phyloP scores from a whole-genome alignment of 2,113 vertebrate genomes.

The Grammomys surdaster region DNA sequence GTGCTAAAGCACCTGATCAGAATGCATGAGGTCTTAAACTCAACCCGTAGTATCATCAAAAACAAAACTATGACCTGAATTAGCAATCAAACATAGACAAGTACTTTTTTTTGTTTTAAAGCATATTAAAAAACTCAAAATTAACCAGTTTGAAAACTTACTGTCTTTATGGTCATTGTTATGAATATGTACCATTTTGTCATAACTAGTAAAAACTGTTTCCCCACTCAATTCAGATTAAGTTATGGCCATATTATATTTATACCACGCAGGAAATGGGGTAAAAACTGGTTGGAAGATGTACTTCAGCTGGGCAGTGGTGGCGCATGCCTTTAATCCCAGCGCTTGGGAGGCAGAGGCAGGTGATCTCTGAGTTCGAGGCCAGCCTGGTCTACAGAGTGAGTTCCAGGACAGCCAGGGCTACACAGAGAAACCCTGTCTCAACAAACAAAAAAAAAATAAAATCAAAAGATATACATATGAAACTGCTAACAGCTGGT shows the following conservation, averaged over 20 bases:
- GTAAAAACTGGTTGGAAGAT: not conserved
- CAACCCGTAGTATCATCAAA: not conserved
- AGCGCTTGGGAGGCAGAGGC: not conserved
- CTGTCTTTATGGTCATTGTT: constrained; percentile 21
- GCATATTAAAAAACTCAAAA: constrained; percentile 52
- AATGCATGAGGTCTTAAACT: not conserved
- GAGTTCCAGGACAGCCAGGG: not conserved
- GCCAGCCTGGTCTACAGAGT: not conserved
- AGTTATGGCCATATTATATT: not conserved
- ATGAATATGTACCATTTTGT: constrained; percentile 34
- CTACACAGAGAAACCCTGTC: not conserved
- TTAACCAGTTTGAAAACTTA: constrained; percentile 26
- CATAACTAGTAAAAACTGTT: constrained; percentile 31
- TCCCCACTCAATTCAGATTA: not conserved
- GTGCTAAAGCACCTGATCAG: not conserved
- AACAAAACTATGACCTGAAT: not conserved
- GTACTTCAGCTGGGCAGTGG: not conserved
- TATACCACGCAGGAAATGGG: not conserved
- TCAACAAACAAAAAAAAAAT: not conserved
- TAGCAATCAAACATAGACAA: constrained; percentile 43
- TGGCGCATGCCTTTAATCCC: not conserved
- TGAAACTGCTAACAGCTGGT: not conserved
- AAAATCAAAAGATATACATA: not conserved
- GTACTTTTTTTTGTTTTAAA: not conserved
- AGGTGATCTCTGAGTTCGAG: not conserved